Base-by-base conservation (phyloP, 2,797 vertebrate genomes). In the Hozukius guyotensis region DNA sequence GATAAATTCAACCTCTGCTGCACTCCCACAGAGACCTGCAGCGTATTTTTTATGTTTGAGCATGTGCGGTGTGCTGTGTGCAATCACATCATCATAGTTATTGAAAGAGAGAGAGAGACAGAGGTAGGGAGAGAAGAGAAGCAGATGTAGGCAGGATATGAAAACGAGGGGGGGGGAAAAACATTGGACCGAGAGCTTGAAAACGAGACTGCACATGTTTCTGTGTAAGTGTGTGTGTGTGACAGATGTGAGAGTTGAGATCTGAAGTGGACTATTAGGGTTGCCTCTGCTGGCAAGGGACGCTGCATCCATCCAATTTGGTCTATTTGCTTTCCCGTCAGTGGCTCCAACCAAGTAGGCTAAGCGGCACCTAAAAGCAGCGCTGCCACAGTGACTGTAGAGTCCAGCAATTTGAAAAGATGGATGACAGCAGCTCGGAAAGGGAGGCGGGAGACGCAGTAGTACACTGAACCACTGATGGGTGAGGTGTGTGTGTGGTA, bases 241-340 rank as follows among this genome's bases (percentile, higher is more conserved):
- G 78, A 82, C 76, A 74, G 84, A 86, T 75, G 69, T 86, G 72
- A 75, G 63, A 78, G 81, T 69, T 0, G 18, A 67, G 86, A 90
- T 86, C 83, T 82, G 53, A 88, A 85, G 88, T 59, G 68, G 87
- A 86, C 86, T 88, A 86, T 91, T 89, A 90, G 87, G 78, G 84
- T 84, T 55, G 76, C 65, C 82, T 88, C 81, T 80, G 82, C 77
- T 78, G 76, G 52, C 77, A 69, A 74, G 83, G 77, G 76, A 90
- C 89, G 87, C 84, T 76, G 77, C 81, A 89, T 89, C 78, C 89
- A 84, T 92, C 84, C 88, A 89, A 72, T 91, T 91, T 87, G 72
- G 70, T 86, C 83, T 90, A 77, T 94, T 87, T 89, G 76, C 82
- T 79, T 67, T 79, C 34, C 76, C 78, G 87, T 91, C 80, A 72